Evolutionary conservation across 2,113 vertebrate species (phyloP), one percentile per base, ranked within the genome.

Genomic region (Cheirogaleus medius): DNA sequence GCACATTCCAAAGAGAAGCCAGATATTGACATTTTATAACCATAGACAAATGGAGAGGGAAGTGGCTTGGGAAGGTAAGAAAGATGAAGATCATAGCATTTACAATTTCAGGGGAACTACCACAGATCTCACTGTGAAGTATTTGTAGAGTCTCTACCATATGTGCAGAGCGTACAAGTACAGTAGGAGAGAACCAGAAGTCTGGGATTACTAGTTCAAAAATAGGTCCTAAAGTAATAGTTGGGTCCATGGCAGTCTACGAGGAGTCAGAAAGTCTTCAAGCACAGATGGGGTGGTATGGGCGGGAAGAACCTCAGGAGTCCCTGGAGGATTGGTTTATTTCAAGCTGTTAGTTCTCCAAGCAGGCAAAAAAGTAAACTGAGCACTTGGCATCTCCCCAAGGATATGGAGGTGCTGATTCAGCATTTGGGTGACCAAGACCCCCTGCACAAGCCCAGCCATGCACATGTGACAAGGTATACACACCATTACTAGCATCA

Each of bases 361-460:
- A 84, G 44, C 49, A 96, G 63, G 34, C 76, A 90, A 54, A 91
- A 88, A 49, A 18, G 34, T 18, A 83, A 97, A 69, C 63, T 49
- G 94, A 88, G 81, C 64, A 66, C 37, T 13, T 94, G 82, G 91
- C 54, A 80, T 94, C 29, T 94, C 56, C 44, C 78, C 91, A 97
- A 93, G 78, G 78, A 94, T 73, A 74, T 32, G 69, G 64, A 95
- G 27, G n/a, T 32, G 49, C 39, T 89, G 74, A 47, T 88, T 32
- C 63, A 88, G 91, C 52, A 73, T 54, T 78, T 87, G 81, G 56
- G 58, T 58, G 68, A 90, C n/a, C 3, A n/a, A 93, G 91, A 64
- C 44, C 25, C 44, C 56, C 89, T 80, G 68, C 21, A 20, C 27
- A 94, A 60, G 47, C 78, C 60, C 58, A 94, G 71, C 82, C 6